phyloP scores from a whole-genome alignment of 2,888 invertebrate species.

The Lypha dubia region DNA sequence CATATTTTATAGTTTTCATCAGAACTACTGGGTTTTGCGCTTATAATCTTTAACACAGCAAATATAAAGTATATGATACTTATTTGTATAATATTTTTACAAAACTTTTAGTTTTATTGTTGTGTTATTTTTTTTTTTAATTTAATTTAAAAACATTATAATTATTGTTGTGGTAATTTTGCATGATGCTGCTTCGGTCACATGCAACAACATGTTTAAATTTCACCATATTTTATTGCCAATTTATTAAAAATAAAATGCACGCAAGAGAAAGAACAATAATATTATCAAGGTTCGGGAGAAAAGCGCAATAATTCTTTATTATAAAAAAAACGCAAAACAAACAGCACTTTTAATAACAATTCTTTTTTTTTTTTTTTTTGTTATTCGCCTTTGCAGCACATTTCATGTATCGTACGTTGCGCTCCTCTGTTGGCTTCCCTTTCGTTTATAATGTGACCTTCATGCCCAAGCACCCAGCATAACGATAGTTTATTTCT shows the following conservation, averaged over 20 bases:
- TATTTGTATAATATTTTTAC: background rate
- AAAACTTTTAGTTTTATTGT: background rate
- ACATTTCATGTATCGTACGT: too few relatives aligned
- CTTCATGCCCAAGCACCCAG: too few relatives aligned
- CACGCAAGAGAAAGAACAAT: background rate
- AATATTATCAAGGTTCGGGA: background rate
- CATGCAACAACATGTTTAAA: slow-evolving; percentile 35
- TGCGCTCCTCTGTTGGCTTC: too few relatives aligned
- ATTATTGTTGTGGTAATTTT: slow-evolving; percentile 25
- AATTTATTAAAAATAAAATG: background rate
- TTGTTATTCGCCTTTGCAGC: too few relatives aligned
- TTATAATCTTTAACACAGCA: background rate
- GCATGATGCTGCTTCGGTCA: slow-evolving; percentile 35
- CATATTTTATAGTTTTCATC: too few relatives aligned
- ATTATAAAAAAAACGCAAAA: background rate
- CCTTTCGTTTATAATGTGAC: too few relatives aligned
- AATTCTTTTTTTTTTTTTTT: too few relatives aligned
- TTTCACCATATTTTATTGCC: background rate
- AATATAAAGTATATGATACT: too few relatives aligned
- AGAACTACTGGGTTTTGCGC: too few relatives aligned
- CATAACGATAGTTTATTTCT: too few relatives aligned
- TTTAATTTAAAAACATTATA: slow-evolving; percentile 12
- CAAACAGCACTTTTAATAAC: background rate
- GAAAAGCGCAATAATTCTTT: background rate
- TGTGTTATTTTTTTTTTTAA: slow-evolving; percentile 7